These are phyloP conservation scores for Platichthys stellatus DNA, from an alignment of 2,113 vertebrate genomes.

Conservation along the genomic window DNA sequence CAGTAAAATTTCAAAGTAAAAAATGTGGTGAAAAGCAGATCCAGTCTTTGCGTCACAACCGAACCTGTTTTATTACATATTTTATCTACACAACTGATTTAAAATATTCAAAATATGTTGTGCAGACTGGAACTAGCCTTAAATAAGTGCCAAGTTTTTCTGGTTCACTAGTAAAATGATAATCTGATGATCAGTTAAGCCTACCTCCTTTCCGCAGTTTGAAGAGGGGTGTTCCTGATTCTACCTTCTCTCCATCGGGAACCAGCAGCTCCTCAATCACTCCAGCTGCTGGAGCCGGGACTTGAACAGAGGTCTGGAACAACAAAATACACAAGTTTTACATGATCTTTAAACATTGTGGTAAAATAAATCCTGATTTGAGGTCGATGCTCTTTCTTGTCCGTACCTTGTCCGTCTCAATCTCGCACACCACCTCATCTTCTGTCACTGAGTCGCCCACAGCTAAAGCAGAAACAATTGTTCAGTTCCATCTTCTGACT, in stretches of 20 bases:
- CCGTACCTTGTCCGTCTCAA: conserved; percentile 97
- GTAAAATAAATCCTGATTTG: background rate
- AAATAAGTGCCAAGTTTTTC: background rate
- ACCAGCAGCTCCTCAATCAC: conserved; percentile 96
- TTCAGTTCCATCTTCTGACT: background rate
- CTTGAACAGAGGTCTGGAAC: conserved; percentile 92
- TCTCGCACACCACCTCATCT: conserved; percentile 98
- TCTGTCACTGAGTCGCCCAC: conserved; percentile 92
- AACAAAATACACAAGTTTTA: conserved; percentile 3
- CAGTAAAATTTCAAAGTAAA: background rate
- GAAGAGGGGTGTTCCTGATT: conserved; percentile 93
- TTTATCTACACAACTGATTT: too few relatives aligned
- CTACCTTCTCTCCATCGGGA: conserved; percentile 92
- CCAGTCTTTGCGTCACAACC: background rate
- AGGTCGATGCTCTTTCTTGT: background rate
- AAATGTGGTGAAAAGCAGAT: too few relatives aligned
- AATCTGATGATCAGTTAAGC: background rate
- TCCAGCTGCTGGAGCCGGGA: conserved; percentile 91
- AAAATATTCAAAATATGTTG: too few relatives aligned
- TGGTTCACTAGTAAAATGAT: background rate
- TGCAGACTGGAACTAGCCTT: background rate
- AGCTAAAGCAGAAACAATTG: conserved; percentile 79
- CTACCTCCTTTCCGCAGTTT: conserved; percentile 94
- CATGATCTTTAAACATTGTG: background rate
- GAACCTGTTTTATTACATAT: too few relatives aligned